These are phyloP conservation scores for Ericerus pela DNA, from an alignment of 1,140 invertebrate genomes.

Conservation along the genomic window DNA sequence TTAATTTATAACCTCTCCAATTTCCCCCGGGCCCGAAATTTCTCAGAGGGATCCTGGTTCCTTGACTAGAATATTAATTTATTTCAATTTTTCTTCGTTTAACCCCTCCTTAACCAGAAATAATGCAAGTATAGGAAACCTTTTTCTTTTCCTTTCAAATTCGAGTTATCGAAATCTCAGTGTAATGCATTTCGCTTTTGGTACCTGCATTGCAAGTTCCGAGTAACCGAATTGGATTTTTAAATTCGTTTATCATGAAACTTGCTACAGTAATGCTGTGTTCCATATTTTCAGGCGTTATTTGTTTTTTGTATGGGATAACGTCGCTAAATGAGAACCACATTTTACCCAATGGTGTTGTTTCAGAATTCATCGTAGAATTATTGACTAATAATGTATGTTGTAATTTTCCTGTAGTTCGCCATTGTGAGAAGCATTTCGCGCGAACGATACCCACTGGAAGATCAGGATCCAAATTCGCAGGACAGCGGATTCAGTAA, in stretches of 20 bases:
- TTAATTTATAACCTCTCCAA: no score
- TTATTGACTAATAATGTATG: no score
- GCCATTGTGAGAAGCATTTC: background rate
- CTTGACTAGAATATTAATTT: no score
- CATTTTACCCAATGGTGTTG: background rate
- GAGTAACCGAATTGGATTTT: background rate
- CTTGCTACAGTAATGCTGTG: background rate
- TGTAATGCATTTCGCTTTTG: background rate
- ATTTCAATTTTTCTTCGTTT: no score
- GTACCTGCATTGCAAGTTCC: background rate
- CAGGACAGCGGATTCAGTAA: constrained; percentile 39
- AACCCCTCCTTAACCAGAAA: no score
- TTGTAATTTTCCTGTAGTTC: constrained; percentile 3
- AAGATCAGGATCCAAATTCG: constrained; percentile 36
- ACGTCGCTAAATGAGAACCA: background rate
- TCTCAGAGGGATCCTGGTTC: no score
- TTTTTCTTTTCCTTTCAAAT: no score
- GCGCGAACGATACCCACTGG: constrained; percentile 19
- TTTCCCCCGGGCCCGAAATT: no score
- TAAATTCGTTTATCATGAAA: background rate
- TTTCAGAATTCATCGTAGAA: no score
- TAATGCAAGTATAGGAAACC: no score
- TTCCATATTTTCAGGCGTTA: constrained; percentile 2
- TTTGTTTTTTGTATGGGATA: background rate
- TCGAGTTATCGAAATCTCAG: background rate